A percentile compares a stretch with the other conserved stretches of the same genome.
phyloP scores from a whole-genome alignment of 1,140 invertebrate genomes.

The Drosophila kepulauana region DNA sequence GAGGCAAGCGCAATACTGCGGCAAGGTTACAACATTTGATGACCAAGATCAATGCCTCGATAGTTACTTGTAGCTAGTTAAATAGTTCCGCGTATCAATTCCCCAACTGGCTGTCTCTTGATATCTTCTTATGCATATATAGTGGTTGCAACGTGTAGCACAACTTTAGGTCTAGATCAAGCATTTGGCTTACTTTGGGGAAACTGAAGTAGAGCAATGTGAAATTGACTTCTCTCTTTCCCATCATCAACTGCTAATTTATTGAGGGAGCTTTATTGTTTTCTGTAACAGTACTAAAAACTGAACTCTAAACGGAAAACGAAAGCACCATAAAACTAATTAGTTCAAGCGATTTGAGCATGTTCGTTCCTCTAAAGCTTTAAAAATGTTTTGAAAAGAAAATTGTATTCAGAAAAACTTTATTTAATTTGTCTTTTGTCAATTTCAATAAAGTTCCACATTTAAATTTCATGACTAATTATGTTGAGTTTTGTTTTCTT shows the following conservation, averaged over 20 bases:
- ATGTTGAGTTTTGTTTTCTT: no score
- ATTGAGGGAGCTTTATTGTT: conserved; percentile 17
- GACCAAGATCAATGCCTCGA: conserved; percentile 20
- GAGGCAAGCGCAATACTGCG: not conserved
- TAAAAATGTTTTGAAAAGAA: not conserved
- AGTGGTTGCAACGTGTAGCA: conserved; percentile 6
- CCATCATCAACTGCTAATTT: conserved; percentile 4
- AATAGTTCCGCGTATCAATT: conserved; percentile 34
- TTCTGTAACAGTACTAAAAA: conserved; percentile 27
- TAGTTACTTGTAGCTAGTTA: conserved; percentile 23
- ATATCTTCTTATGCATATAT: not conserved
- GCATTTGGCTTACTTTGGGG: conserved; percentile 6
- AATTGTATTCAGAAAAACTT: not conserved
- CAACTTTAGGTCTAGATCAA: not conserved
- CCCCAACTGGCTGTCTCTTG: not conserved
- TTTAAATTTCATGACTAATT: not conserved
- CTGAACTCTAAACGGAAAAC: not conserved
- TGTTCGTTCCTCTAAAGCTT: not conserved
- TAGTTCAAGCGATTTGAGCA: not conserved
- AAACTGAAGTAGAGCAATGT: conserved; percentile 5
- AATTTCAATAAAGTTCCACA: not conserved
- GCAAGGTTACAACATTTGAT: conserved; percentile 29
- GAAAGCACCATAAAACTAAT: conserved; percentile 15
- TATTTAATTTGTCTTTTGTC: not conserved
- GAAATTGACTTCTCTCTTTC: conserved; percentile 7